phyloP scores from a whole-genome alignment of 2,113 vertebrate genomes.

The Pipa parva region DNA sequence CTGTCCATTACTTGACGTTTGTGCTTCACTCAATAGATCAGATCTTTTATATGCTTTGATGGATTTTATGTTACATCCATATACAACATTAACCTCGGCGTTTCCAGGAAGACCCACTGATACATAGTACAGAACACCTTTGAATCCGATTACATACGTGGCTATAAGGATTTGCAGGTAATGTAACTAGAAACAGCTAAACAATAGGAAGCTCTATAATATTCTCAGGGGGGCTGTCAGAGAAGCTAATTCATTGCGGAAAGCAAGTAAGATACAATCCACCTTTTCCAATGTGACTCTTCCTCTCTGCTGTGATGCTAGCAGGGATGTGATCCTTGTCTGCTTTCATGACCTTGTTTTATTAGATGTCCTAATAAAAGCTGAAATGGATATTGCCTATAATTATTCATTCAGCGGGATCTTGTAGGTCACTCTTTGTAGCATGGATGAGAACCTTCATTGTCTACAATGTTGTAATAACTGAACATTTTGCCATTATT shows the following conservation, averaged over 20 bases:
- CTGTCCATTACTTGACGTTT: too few species aligned
- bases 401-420: conserved; percentile 64
- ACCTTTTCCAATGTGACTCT: conserved; percentile 57
- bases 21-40: too few species aligned
- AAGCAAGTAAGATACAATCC: conserved; percentile 46
- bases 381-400: conserved; percentile 66
- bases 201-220: fast-evolving
- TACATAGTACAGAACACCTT: background rate
- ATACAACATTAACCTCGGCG: too few species aligned
- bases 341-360: conserved; percentile 63
- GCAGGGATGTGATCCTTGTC: conserved; percentile 54
- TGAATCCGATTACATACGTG: conserved; percentile 19
- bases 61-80: too few species aligned
- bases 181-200: background rate
- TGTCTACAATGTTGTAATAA: conserved; percentile 65
- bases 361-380: conserved; percentile 59
- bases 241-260: conserved; percentile 47
- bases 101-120: too few species aligned
- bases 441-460: conserved; percentile 63
- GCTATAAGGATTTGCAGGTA: fast-evolving
- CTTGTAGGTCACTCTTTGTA: conserved; percentile 62
- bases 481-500: conserved; percentile 61
- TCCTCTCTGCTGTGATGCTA: conserved; percentile 45
- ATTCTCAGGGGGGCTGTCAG: conserved; percentile 47
- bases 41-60: too few species aligned